These are phyloP conservation scores for Antechinus flavipes DNA, from an alignment of 2,113 vertebrate genomes.

Conservation along the genomic window DNA sequence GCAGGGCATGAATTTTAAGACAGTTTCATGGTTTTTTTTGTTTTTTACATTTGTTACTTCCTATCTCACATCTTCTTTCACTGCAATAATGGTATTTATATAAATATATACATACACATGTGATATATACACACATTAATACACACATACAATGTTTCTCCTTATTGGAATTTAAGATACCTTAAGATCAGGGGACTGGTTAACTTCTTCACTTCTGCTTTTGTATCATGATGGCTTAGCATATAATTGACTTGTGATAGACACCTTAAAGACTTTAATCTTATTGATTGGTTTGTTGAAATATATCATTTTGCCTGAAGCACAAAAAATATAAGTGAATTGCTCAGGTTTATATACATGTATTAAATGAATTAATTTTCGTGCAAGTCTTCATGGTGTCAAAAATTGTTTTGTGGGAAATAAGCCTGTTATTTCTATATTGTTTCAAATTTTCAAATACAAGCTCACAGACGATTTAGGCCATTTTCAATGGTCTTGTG, in stretches of 20 bases:
- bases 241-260: background rate
- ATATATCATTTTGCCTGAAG: background rate
- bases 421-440: background rate
- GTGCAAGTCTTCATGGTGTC: background rate
- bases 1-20: background rate
- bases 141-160: background rate
- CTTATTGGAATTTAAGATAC: background rate
- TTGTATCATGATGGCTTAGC: background rate
- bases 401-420: background rate
- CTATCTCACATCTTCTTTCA: background rate
- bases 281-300: background rate
- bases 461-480: no score
- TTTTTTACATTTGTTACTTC: background rate
- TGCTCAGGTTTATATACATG: background rate
- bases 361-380: background rate
- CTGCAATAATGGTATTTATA: background rate
- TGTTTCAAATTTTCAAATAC: background rate
- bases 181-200: background rate
- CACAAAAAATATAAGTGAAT: background rate
- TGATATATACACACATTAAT: background rate
- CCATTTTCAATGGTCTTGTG: no score
- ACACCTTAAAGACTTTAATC: background rate
- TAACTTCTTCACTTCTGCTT: background rate
- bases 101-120: background rate
- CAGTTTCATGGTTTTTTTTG: background rate